phyloP scores from a whole-genome alignment of 2,888 invertebrate genomes.

The Drosophila sordidula region DNA sequence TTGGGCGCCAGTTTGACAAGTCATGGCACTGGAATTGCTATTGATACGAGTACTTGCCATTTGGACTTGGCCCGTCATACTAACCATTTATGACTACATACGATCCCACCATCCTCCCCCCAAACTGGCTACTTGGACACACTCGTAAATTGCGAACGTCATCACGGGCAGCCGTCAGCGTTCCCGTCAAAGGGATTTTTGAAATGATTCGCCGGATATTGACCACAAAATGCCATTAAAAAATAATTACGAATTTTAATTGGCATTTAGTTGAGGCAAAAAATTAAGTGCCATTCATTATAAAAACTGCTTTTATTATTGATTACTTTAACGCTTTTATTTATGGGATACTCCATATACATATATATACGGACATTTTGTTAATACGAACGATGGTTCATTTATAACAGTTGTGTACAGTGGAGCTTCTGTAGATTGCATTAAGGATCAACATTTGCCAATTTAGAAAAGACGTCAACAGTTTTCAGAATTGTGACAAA shows the following conservation, averaged over 20 bases:
- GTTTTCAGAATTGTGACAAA: too few species aligned
- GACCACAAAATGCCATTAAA: conserved; percentile 80
- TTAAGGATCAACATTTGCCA: too few species aligned
- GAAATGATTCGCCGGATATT: conserved; percentile 69
- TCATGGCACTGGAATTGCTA: conserved; percentile 67
- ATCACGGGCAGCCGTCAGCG: conserved; percentile 43
- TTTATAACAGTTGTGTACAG: conserved; percentile 12
- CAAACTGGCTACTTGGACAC: conserved; percentile 1
- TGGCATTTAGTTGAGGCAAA: conserved; percentile 68
- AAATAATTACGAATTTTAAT: conserved; percentile 79
- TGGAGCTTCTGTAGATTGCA: conserved; percentile 1
- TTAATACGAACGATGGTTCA: neutral
- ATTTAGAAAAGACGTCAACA: too few species aligned
- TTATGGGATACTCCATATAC: conserved; percentile 6
- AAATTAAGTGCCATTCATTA: conserved; percentile 65
- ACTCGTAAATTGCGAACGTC: conserved; percentile 40
- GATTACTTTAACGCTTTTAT: conserved; percentile 63
- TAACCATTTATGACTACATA: conserved; percentile 8
- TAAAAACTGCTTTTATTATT: conserved; percentile 61
- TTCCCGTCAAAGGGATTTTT: conserved; percentile 24
- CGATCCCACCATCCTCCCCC: neutral
- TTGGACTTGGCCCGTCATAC: conserved; percentile 37
- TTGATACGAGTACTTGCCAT: conserved; percentile 63
- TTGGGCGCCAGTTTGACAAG: conserved; percentile 71
- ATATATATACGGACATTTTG: neutral